Evolutionary conservation across 2,888 invertebrate genomes (phyloP), one percentile per base, ranked within the genome.

Genomic region (Caprella mutica): DNA sequence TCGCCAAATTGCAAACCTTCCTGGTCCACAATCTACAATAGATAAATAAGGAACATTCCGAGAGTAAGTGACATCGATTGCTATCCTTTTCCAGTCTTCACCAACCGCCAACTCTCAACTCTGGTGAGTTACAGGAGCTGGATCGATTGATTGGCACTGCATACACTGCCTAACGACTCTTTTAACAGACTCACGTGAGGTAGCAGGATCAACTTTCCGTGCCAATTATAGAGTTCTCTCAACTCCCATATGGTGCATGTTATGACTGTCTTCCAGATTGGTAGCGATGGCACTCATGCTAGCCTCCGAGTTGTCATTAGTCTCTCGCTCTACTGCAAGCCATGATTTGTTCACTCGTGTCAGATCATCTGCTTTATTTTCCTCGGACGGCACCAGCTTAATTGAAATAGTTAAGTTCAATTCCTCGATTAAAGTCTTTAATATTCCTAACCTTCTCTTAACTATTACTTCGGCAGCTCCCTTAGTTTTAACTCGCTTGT

Each of bases 21-120:
- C n/a, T n/a, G n/a, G n/a, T n/a, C n/a, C n/a, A n/a, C n/a, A n/a
- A n/a, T n/a, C n/a, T n/a, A n/a, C n/a, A n/a, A n/a, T n/a, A n/a
- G n/a, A n/a, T n/a, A n/a, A n/a, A n/a, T n/a, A n/a, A n/a, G n/a
- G n/a, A n/a, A n/a, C n/a, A n/a, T n/a, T n/a, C 33, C 14, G 17
- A 42, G 50, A 56, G 21, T 51, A 51, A 2, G 56, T 50, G 8
- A 51, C 50, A 50, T 56, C 42, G 8, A 51, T 35, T 35, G 56
- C 56, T 14, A 43, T 14, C 14, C 43, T n/a, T 43, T 14, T 43
- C 43, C 43, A 43, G 21, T 43, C 24, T 14, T 2, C 17, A 14
- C 21, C 43, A 14, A 43, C 43, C 8, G 9, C 21, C 43, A 2
- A 43, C 14, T 5, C 9, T 29, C 50, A 27, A 12, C 2, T 1